Evolutionary conservation across 2,797 vertebrate genomes (phyloP).

Genomic region (Onychomys arenicola): DNA sequence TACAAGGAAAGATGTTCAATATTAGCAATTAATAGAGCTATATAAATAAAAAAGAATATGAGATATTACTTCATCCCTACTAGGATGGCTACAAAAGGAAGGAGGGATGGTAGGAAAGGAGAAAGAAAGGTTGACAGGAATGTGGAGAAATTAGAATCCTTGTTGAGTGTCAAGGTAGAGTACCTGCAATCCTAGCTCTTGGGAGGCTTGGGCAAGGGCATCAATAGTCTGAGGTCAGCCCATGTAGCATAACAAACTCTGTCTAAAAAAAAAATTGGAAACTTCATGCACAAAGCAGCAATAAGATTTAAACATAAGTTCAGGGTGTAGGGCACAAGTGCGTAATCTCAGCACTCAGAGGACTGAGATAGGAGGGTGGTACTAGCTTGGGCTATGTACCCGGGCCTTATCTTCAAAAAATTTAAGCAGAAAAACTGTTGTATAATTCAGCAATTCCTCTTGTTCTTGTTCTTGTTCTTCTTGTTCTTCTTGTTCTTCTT

Average conservation of each 20-base stretch:
- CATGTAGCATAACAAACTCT: background rate
- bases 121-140: background rate
- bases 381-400: background rate
- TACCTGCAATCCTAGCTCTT: background rate
- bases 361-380: background rate
- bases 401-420: background rate
- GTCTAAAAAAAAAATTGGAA: background rate
- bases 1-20: background rate
- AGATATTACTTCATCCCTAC: background rate
- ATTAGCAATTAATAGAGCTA: background rate
- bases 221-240: background rate
- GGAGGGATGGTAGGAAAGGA: no score
- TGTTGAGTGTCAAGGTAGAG: background rate
- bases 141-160: background rate
- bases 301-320: background rate
- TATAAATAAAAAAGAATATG: background rate
- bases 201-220: background rate
- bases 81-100: background rate
- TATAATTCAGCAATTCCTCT: background rate
- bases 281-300: background rate
- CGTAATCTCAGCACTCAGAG: background rate
- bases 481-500: no score
- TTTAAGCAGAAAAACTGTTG: background rate
- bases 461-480: no score
- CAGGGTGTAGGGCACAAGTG: background rate